Conservation (phyloP, 1,140 invertebrate genomes). For the Bombus huntii region DNA sequence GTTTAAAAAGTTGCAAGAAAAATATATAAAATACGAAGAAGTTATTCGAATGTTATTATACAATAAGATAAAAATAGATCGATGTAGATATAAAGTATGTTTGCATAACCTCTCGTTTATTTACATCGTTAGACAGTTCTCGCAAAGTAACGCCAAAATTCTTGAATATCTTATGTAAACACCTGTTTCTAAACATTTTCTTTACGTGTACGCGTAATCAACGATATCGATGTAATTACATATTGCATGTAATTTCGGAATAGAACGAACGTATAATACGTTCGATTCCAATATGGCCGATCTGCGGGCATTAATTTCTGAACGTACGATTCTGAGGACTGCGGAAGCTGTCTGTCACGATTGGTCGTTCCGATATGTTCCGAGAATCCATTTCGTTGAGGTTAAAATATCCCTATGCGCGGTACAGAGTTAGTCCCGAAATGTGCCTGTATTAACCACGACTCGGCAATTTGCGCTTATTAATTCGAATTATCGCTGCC, state of each 20-base stretch:
- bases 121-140: background rate
- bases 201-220: background rate
- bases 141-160: no score
- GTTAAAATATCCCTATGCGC: conserved; percentile 42
- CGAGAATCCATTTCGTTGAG: conserved; percentile 51
- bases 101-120: background rate
- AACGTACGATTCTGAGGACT: conserved; percentile 36
- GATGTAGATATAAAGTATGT: background rate
- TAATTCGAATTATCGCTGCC: conserved; percentile 81
- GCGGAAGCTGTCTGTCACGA: conserved; percentile 53
- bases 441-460: conserved; percentile 59
- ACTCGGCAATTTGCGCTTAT: conserved; percentile 80
- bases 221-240: conserved; percentile 20
- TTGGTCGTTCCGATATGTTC: conserved; percentile 48
- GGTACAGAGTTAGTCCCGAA: conserved; percentile 18
- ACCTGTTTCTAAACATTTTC: background rate
- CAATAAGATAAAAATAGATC: no score
- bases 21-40: no score
- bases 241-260: background rate
- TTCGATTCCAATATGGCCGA: conserved; percentile 21
- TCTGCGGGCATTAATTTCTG: conserved; percentile 25
- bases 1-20: no score
- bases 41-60: no score
- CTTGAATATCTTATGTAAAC: background rate
- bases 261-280: background rate